Conservation (phyloP, 2,888 invertebrate species). For the Thymelicus lineola region DNA sequence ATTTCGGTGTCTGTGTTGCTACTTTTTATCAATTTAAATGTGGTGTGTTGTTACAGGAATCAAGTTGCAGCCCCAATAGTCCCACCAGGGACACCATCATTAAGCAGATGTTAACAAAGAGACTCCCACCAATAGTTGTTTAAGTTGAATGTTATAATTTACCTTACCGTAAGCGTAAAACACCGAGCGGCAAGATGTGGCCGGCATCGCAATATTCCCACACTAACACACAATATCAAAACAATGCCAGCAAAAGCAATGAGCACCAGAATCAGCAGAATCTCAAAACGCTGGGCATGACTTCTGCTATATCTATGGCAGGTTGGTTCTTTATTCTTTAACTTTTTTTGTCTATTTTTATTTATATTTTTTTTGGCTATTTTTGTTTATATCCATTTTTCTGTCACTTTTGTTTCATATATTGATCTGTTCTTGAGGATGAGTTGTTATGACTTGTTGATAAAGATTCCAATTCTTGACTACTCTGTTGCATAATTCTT, state of each 20-base stretch:
- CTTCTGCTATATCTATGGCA: slow-evolving; percentile 96
- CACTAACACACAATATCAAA: slow-evolving; percentile 63
- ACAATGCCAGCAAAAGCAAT: slow-evolving; percentile 60
- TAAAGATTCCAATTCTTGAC: no score
- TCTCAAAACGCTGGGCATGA: slow-evolving; percentile 93
- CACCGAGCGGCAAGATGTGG: slow-evolving; percentile 75
- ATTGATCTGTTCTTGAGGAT: no score
- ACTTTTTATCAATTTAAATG: no score
- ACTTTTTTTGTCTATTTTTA: not conserved
- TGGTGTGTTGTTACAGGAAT: slow-evolving; percentile 53
- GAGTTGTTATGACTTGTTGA: no score
- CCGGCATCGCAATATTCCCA: slow-evolving; percentile 81
- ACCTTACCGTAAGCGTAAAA: slow-evolving; percentile 36
- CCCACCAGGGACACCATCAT: slow-evolving; percentile 56
- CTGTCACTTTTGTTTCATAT: no score
- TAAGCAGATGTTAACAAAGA: slow-evolving; percentile 50
- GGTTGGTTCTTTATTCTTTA: slow-evolving; percentile 79
- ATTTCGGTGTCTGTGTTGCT: no score
- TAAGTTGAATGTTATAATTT: slow-evolving; percentile 41
- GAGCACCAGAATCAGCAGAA: slow-evolving; percentile 84
- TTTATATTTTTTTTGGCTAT: no score
- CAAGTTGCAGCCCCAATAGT: slow-evolving; percentile 50
- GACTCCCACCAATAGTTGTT: slow-evolving; percentile 49
- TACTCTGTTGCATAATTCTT: no score
- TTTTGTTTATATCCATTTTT: no score